Evolutionary conservation across 2,797 vertebrate species (phyloP), one percentile per base, ranked within the genome.

Genomic region (Myotis myotis): DNA sequence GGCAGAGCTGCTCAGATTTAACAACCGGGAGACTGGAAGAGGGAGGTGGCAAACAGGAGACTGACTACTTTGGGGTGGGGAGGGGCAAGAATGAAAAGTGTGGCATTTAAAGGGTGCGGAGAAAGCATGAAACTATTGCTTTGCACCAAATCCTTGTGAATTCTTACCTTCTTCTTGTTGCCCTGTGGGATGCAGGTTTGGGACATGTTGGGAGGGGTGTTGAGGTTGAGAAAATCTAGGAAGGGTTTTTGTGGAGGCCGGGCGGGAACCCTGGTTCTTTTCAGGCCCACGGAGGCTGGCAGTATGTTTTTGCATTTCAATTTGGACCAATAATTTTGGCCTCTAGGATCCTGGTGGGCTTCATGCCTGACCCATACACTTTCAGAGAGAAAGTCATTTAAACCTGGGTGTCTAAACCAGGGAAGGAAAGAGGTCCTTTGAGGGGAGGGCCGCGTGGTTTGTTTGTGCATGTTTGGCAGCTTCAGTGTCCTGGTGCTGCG

Each of bases 1-100:
- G 94, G 92, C 90, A 96, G 92, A 96, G 62, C 94, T 64, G 83
- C 96, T 97, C 90, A 95, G 94, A 96, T 97, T 96, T 96, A 97
- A 96, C 92, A 93, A 95, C 95, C 82, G 28, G 66, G 88, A 95
- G 53, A 89, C 81, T 94, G 94, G 84, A 90, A 91, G 79, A 92
- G 95, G 92, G 93, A 90, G 95, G 57, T 93, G 86, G 87, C 94
- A 94, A 90, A 94, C 64, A 44, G 95, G 68, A 96, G 96, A 85
- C 53, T 25, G 2, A 38, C 38, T 79, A 92, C 64, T 96, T 88
- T 93, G 57, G 87, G 76, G 44, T 87, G 86, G 93, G 76, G 87
- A 91, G 74, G 87, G 87, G 71, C 74, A 60, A 94, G 92, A 91
- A 89, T 41, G 47, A 74, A 72, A 94, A 95, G 86, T 71, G 84